Evolutionary conservation across 2,797 vertebrate species (phyloP), one percentile per base, ranked within the genome.

Genomic region (Melanotaenia parkinsoni): DNA sequence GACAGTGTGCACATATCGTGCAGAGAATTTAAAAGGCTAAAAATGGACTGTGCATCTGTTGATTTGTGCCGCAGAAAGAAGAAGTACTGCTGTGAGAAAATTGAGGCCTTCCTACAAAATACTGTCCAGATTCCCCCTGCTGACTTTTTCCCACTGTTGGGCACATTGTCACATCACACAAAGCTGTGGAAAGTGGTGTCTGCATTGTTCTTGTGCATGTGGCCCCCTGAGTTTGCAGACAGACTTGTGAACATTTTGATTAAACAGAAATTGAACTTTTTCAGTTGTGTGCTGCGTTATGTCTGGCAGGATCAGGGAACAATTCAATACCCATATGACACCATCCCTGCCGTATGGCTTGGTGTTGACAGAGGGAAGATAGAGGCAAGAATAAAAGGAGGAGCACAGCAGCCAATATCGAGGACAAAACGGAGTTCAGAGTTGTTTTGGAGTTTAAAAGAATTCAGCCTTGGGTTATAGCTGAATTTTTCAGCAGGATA

Each of bases 251-350:
- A 84, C 74, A 58, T 62, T 88, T 73, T 72, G 81, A 89, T 90
- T 83, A 81, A 83, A 89, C 80, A 82, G 43, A 84, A 86, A 79
- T 65, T 54, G 56, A 82, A 84, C 81, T 87, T 84, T 74, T 76
- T 78, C 72, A 26, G 65, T 67, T 59, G 37, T 64, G 63, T 22
- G 28, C 40, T 35, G 64, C n/a, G 50, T 82, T 83, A 24, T 83
- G 73, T 86, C 73, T 83, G 81, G 76, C 74, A 80, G 70, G 79
- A 71, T 70, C 43, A 0, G 70, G 75, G 81, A 87, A 88, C 81
- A 82, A 81, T 86, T 83, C 76, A 86, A 76, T 86, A 72, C 86
- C 81, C 84, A 35, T 14, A 64, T 81, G 86, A 81, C 76, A 47
- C 72, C 79, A n/a, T 88, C 85, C 82, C 84, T 6, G n/a, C 83